These are phyloP conservation scores for Pristionchus japonicus DNA, from an alignment of 2,888 invertebrate species.

Conservation along the genomic window DNA sequence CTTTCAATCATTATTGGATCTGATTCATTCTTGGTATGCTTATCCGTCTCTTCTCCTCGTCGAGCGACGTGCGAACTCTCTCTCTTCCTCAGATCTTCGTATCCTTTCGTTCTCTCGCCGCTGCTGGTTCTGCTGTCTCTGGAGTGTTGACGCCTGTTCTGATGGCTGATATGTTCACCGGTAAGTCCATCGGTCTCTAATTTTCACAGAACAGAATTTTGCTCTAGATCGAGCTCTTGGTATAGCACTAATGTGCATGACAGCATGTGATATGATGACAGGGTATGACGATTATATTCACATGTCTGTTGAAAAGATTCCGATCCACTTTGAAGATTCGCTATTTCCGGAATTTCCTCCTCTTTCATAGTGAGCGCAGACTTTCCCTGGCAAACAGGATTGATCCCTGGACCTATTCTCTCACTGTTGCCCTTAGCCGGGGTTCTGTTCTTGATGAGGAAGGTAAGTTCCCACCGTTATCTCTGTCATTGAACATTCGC, in stretches of 20 bases:
- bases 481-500: too few species aligned
- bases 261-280: neutral
- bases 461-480: too few species aligned
- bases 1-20: neutral
- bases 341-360: neutral
- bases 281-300: too few species aligned
- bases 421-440: neutral
- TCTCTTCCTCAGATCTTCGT: neutral
- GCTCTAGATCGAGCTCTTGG: neutral
- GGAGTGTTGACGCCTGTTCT: neutral
- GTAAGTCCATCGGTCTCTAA: neutral
- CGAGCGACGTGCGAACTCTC: neutral
- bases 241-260: neutral
- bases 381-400: neutral
- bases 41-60: too few species aligned
- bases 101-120: neutral
- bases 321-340: too few species aligned
- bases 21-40: neutral
- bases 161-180: neutral
- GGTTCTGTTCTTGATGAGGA: neutral
- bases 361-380: neutral
- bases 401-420: neutral
- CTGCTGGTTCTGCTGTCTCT: neutral
- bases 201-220: too few species aligned
- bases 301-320: too few species aligned